Evolutionary conservation across 1,140 invertebrate genomes (phyloP).

Genomic region (Aphidius gifuensis): DNA sequence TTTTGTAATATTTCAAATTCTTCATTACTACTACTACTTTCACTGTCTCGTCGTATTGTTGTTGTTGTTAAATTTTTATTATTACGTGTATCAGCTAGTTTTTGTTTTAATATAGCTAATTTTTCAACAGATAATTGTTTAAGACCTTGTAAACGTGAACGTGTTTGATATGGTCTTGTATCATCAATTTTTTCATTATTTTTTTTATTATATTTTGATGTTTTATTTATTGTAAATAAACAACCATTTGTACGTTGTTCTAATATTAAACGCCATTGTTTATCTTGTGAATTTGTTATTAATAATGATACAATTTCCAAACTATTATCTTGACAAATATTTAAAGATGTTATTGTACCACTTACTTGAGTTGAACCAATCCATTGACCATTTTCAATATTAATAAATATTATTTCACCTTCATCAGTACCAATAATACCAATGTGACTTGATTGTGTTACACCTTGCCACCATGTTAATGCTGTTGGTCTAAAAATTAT

Average conservation of each 20-base stretch:
- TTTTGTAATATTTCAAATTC: slow-evolving; percentile 30
- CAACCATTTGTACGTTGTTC: slow-evolving; percentile 62
- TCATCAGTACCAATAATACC: slow-evolving; percentile 70
- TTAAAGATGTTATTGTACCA: slow-evolving; percentile 59
- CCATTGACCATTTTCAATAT: slow-evolving; percentile 65
- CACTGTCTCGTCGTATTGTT: too few relatives aligned
- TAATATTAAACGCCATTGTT: slow-evolving; percentile 65
- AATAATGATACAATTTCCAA: slow-evolving; percentile 66
- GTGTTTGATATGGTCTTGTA: slow-evolving; percentile 50
- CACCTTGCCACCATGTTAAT: slow-evolving; percentile 71
- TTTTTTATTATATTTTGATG: slow-evolving; percentile 29
- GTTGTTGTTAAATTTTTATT: slow-evolving; percentile 28
- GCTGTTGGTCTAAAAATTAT: slow-evolving; percentile 49
- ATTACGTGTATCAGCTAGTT: slow-evolving; percentile 61
- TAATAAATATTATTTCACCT: slow-evolving; percentile 69
- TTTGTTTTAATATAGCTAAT: slow-evolving; percentile 62
- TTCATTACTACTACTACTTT: slow-evolving; percentile 31
- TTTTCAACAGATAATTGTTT: slow-evolving; percentile 68
- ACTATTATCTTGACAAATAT: slow-evolving; percentile 67
- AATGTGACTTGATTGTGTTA: slow-evolving; percentile 59
- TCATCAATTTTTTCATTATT: slow-evolving; percentile 45
- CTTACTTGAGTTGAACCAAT: slow-evolving; percentile 64
- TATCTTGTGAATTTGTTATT: slow-evolving; percentile 63
- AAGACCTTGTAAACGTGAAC: slow-evolving; percentile 62
- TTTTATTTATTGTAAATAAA: slow-evolving; percentile 58